Percentiles rank a stretch among this genome's conserved stretches.
These are phyloP conservation scores for Leucopternis melanops DNA, from an alignment of 2,113 vertebrate genomes.

Conservation along the genomic window DNA sequence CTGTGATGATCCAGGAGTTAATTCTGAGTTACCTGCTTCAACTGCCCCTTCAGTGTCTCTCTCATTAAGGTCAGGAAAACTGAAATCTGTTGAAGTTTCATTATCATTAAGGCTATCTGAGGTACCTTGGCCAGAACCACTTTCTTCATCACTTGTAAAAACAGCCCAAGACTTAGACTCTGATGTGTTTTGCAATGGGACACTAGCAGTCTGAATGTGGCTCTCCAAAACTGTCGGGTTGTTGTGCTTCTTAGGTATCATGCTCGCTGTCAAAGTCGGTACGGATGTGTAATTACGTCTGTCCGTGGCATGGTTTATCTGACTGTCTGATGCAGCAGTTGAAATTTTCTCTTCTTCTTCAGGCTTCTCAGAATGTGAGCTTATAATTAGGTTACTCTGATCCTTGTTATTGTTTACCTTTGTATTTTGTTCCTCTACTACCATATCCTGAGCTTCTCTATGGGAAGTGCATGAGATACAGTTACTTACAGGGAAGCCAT, in stretches of 20 bases:
- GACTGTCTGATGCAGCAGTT: slow-evolving; percentile 36
- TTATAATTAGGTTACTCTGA: slow-evolving; percentile 67
- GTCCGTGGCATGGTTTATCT: slow-evolving; percentile 9
- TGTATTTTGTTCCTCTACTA: slow-evolving; percentile 69
- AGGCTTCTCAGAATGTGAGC: slow-evolving; percentile 64
- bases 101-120: slow-evolving; percentile 89
- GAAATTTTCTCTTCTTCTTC: slow-evolving; percentile 64
- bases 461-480: slow-evolving; percentile 80
- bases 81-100: slow-evolving; percentile 95
- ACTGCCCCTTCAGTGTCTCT: slow-evolving; percentile 77
- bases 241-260: slow-evolving; percentile 24
- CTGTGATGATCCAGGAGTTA: slow-evolving; percentile 67
- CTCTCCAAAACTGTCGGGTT: slow-evolving; percentile 67
- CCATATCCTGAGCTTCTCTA: slow-evolving; percentile 76
- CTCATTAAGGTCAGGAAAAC: slow-evolving; percentile 84
- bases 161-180: slow-evolving; percentile 74
- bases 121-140: slow-evolving; percentile 85
- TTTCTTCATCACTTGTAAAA: slow-evolving; percentile 83
- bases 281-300: slow-evolving; percentile 2
- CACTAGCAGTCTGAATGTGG: slow-evolving; percentile 63
- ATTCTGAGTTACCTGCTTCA: slow-evolving; percentile 84
- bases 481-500: slow-evolving; percentile 69
- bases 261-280: slow-evolving; percentile 1
- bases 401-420: slow-evolving; percentile 69
- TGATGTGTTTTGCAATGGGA: slow-evolving; percentile 41